Evolutionary conservation across 2,113 vertebrate species (phyloP).

Genomic region (Eonycteris spelaea): DNA sequence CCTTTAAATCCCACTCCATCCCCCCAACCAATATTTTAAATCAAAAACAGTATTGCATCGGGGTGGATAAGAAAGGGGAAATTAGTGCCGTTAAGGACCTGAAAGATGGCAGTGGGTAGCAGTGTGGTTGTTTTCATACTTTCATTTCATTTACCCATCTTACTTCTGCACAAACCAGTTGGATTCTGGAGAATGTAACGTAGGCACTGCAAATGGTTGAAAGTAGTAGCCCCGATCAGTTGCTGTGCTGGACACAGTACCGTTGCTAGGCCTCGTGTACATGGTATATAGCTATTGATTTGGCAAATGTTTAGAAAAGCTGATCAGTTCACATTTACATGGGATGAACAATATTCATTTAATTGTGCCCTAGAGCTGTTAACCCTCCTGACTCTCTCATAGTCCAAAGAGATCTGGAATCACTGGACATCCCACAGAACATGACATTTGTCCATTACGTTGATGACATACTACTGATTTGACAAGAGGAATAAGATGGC

Average conservation of each 20-base stretch:
- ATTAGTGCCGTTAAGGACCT: background rate
- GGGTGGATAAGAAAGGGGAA: background rate
- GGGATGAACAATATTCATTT: background rate
- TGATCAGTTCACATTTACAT: background rate
- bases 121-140: background rate
- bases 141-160: background rate
- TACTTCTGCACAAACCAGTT: background rate
- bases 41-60: background rate
- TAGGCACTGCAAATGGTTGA: background rate
- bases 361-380: background rate
- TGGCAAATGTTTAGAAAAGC: background rate
- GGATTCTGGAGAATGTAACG: background rate
- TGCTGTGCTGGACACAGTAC: background rate
- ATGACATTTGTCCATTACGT: background rate
- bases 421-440: background rate
- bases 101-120: background rate
- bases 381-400: background rate
- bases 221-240: background rate
- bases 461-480: background rate
- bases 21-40: background rate
- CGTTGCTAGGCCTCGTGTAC: background rate
- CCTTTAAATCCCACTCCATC: background rate
- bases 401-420: background rate
- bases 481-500: background rate
- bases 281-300: background rate